Base-by-base conservation (phyloP, 2,888 invertebrate genomes). In the Meteorus cinctellus region DNA sequence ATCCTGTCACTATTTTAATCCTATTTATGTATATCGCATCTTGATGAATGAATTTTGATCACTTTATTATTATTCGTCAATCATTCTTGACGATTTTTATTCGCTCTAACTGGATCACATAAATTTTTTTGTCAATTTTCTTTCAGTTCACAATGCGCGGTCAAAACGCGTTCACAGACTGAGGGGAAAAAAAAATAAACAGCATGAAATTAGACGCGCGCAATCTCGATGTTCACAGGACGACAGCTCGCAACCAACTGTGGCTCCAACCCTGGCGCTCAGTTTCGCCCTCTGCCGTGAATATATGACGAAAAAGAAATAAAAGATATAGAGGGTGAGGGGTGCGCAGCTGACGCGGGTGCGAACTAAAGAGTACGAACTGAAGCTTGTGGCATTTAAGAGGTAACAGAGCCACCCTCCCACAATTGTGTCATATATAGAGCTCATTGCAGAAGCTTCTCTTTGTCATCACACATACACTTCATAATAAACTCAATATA, bases 231-330 rank as follows among this genome's bases (percentile, higher is more conserved):
- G 82, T 80, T 84, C 79, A 81, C 86, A 82, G 85, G 82, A 80
- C 86, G 86, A 84, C 78, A 84, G 86, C 84, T 83, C 86, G 86
- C 87, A 87, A 87, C 87, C 87, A 87, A 87, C 87, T 87, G 87
- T 87, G 86, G 87, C 85, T 87, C 85, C 79, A 79, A 75, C 81
- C 80, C 36, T 82, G 79, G 82, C 81, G 78, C 77, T 82, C 79
- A 82, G 82, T 82, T 81, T 75, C 75, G 60, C 77, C 75, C 78
- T 82, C 78, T 77, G 77, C 80, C 79, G 76, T 73, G 65, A n/a
- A 41, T 19, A 65, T 19, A 19, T 1, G n/a, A 55, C 55, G n/a
- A 19, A 19, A 55, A 19, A 19, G n/a, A 19, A 10, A 19, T 19
- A 19, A 19, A 24, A 24, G 19, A 19, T 55, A 55, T 19, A 48